Percentiles rank a stretch among this genome's conserved stretches.
These are phyloP conservation scores for Xiphorhynchus erythropygius DNA, from an alignment of 2,797 vertebrate species.

Conservation along the genomic window DNA sequence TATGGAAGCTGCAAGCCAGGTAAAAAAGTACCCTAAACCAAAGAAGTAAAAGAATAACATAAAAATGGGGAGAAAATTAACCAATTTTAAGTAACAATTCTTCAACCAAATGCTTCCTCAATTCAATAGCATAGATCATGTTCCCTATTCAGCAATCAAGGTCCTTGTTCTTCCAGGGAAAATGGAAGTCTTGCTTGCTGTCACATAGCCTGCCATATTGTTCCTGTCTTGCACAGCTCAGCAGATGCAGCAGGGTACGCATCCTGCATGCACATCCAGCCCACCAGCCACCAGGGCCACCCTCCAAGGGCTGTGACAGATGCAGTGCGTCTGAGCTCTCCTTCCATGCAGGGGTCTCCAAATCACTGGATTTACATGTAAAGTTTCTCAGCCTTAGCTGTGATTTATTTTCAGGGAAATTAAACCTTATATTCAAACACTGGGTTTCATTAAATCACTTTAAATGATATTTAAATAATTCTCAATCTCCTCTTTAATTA, in stretches of 20 bases:
- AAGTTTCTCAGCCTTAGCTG: neutral
- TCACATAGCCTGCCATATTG: neutral
- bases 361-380: neutral
- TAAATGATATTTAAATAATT: conserved; percentile 39
- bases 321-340: neutral
- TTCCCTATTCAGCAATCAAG: neutral
- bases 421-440: conserved; percentile 22
- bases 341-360: neutral
- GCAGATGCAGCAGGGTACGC: neutral
- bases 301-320: neutral
- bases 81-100: neutral
- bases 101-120: neutral
- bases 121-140: neutral
- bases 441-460: conserved; percentile 39
- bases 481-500: conserved; percentile 35
- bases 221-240: neutral
- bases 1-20: neutral
- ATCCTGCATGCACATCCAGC: neutral
- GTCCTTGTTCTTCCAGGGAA: neutral
- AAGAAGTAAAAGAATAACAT: neutral
- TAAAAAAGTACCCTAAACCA: neutral
- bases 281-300: neutral
- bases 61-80: neutral
- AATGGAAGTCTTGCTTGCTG: neutral
- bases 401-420: conserved; percentile 43